Conservation (phyloP, 2,113 vertebrate genomes). For the Tragulus kanchil region DNA sequence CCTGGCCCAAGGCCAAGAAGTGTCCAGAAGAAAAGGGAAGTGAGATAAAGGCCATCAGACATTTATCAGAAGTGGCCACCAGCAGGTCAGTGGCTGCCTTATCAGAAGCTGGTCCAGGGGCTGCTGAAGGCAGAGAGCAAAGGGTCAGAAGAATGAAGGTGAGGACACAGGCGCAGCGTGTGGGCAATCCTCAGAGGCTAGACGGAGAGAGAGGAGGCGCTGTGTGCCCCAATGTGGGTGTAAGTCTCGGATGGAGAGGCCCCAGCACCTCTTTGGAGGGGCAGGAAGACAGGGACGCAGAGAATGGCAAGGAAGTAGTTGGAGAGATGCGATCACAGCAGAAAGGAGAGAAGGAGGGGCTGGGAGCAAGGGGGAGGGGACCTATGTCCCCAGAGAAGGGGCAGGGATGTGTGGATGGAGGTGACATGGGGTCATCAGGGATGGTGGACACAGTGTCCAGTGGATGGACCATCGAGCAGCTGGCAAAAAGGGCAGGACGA, state of each 20-base stretch:
- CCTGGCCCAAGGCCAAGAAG: background rate
- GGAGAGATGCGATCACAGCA: background rate
- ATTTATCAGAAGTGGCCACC: background rate
- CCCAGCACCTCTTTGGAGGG: background rate
- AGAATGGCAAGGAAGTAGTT: background rate
- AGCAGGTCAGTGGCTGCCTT: background rate
- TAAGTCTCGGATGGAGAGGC: too few relatives aligned
- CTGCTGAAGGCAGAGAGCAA: background rate
- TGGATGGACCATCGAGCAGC: background rate
- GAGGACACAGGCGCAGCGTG: too few relatives aligned
- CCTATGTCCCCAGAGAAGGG: background rate
- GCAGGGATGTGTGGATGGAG: background rate
- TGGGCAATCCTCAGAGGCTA: background rate
- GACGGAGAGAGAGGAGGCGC: accelerated
- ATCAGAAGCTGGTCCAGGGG: background rate
- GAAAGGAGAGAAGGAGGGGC: background rate
- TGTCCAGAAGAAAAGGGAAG: background rate
- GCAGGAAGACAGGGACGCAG: background rate
- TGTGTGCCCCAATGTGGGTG: background rate
- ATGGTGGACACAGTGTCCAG: background rate
- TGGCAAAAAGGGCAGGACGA: background rate
- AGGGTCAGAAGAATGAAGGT: background rate
- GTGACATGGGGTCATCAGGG: background rate
- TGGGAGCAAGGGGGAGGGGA: background rate
- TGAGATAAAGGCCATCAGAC: background rate